phyloP scores from a whole-genome alignment of 1,140 invertebrate species.

The Bombus waltoni region DNA sequence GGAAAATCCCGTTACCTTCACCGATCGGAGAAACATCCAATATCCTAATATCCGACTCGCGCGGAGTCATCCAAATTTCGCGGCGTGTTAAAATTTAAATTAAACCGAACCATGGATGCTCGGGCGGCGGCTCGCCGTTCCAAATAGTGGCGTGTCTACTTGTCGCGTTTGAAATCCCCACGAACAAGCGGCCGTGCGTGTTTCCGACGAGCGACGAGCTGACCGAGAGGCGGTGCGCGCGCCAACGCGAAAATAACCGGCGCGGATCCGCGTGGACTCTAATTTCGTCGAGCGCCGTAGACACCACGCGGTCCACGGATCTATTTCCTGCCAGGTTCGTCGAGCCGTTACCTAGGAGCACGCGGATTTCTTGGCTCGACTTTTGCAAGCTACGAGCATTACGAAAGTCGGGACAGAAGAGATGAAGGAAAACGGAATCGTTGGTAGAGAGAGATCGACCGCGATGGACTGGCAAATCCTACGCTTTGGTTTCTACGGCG shows the following conservation, averaged over 20 bases:
- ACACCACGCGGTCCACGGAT: constrained; percentile 79
- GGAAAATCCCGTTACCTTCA: not conserved
- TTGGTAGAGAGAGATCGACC: constrained; percentile 35
- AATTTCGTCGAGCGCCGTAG: constrained; percentile 77
- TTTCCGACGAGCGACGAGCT: constrained; percentile 24
- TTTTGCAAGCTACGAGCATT: not conserved
- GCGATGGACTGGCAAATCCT: constrained; percentile 46
- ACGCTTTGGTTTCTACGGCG: constrained; percentile 42
- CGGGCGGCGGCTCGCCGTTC: not conserved
- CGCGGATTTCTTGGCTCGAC: constrained; percentile 68
- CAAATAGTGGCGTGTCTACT: constrained; percentile 31
- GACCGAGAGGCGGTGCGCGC: constrained; percentile 56
- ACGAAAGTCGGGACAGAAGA: not conserved
- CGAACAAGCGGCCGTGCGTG: constrained; percentile 33
- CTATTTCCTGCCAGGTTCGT: constrained; percentile 69
- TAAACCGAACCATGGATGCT: not conserved
- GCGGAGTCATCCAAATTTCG: not conserved
- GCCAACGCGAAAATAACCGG: constrained; percentile 71
- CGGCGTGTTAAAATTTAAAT: constrained; percentile 15
- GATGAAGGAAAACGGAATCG: not conserved
- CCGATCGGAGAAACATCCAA: not conserved
- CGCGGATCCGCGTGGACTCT: constrained; percentile 78
- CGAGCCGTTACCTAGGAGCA: constrained; percentile 63
- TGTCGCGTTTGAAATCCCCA: constrained; percentile 30
- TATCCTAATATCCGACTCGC: not conserved